These are phyloP conservation scores for Tetragonula carbonaria DNA, from an alignment of 2,888 invertebrate genomes.

Conservation along the genomic window DNA sequence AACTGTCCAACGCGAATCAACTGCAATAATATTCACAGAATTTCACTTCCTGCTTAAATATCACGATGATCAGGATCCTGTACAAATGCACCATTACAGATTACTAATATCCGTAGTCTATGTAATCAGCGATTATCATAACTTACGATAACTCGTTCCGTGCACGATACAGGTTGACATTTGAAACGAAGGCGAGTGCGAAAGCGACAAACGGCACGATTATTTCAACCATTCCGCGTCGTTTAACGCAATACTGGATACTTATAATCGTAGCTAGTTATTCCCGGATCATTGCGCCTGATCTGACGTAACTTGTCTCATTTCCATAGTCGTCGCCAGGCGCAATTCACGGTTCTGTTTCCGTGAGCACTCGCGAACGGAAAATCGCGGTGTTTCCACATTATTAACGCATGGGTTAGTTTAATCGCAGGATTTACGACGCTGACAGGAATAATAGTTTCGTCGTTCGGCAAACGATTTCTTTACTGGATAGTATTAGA, in stretches of 20 bases:
- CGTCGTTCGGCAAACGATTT: background rate
- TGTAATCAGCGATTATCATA: conserved; percentile 9
- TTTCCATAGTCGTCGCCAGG: conserved; percentile 47
- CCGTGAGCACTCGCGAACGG: conserved; percentile 31
- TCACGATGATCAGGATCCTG: background rate
- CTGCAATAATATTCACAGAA: background rate
- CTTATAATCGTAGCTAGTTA: conserved; percentile 39
- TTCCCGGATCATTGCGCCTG: conserved; percentile 36
- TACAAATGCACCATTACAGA: conserved; percentile 1
- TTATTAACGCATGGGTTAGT: background rate
- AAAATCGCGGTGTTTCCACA: conserved; percentile 16
- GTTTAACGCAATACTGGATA: conserved; percentile 32
- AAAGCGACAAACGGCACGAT: conserved; percentile 26
- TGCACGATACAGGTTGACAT: conserved; percentile 31
- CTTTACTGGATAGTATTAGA: background rate
- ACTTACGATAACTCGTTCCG: background rate
- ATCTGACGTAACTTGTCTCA: conserved; percentile 44
- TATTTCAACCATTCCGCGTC: conserved; percentile 28
- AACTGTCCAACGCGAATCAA: background rate
- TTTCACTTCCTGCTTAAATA: background rate
- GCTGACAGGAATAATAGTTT: background rate
- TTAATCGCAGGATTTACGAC: background rate
- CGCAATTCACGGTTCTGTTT: conserved; percentile 19
- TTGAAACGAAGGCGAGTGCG: conserved; percentile 23
- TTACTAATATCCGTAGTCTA: background rate